phyloP scores from a whole-genome alignment of 2,113 vertebrate species.

The Phainopepla nitens region DNA sequence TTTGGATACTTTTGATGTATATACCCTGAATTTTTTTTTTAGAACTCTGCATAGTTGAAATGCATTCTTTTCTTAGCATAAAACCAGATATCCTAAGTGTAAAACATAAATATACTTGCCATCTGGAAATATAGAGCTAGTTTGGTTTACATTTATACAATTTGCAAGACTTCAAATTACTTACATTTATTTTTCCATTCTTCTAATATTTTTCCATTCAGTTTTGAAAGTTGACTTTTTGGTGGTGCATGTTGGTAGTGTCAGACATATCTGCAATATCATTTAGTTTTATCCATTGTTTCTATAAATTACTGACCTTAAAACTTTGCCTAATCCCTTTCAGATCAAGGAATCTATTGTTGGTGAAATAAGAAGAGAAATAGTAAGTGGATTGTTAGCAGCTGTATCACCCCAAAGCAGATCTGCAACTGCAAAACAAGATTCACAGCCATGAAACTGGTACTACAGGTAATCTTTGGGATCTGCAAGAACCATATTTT shows the following conservation, averaged over 20 bases:
- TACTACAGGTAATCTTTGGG: conserved; percentile 64
- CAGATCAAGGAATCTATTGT: conserved; percentile 92
- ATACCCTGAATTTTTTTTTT: background rate
- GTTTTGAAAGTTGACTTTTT: background rate
- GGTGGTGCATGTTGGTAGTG: background rate
- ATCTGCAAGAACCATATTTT: background rate
- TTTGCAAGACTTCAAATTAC: background rate
- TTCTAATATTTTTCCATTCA: background rate
- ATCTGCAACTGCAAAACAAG: conserved; percentile 66
- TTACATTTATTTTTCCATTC: background rate
- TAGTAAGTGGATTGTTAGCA: conserved; percentile 87
- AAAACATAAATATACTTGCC: background rate
- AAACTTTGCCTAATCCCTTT: conserved; percentile 21
- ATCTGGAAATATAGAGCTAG: background rate
- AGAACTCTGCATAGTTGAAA: background rate
- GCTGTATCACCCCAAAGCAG: conserved; percentile 78
- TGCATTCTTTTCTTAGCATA: background rate
- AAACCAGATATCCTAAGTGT: background rate
- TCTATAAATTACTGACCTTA: background rate
- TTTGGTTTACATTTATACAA: background rate
- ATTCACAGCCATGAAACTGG: conserved; percentile 57
- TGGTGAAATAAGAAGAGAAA: conserved; percentile 89
- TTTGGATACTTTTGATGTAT: background rate
- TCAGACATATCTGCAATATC: background rate
- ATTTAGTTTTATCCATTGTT: background rate